A percentile compares a stretch with the other conserved stretches of the same genome.
These are phyloP conservation scores for Myotis daubentonii DNA, from an alignment of 2,797 vertebrate genomes.

Conservation along the genomic window DNA sequence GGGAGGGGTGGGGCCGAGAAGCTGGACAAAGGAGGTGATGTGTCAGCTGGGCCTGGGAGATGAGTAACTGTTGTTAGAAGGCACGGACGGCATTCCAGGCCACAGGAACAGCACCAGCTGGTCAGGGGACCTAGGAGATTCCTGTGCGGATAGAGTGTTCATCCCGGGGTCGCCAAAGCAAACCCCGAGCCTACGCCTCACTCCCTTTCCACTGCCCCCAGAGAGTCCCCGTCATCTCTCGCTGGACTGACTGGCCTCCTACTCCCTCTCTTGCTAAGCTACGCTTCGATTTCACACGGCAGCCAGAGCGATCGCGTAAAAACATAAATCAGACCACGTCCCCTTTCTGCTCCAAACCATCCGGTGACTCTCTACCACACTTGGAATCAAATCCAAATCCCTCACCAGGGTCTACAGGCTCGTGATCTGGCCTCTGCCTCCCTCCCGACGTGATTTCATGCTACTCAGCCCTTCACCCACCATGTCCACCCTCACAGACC, in stretches of 20 bases:
- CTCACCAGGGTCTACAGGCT: fast-evolving
- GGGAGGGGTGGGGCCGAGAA: conserved; percentile 61
- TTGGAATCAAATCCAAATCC: neutral
- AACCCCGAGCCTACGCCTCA: neutral
- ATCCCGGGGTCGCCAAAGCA: neutral
- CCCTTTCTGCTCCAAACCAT: neutral
- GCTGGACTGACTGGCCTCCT: neutral
- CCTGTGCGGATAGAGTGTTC: neutral
- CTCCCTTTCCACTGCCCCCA: neutral
- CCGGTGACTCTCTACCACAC: neutral
- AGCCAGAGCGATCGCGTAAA: neutral
- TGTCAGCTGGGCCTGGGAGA: conserved; percentile 40
- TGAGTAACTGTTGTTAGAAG: conserved; percentile 61
- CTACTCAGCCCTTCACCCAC: neutral
- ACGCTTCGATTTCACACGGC: neutral
- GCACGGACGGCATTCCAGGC: neutral
- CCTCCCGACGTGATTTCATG: neutral
- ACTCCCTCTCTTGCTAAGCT: neutral
- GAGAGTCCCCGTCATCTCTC: neutral
- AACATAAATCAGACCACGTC: neutral
- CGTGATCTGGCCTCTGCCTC: neutral
- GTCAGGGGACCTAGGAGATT: neutral
- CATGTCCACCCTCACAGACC: neutral
- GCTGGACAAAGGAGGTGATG: conserved; percentile 62
- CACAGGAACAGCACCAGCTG: neutral